Percentiles rank a stretch among this genome's conserved stretches.
Conservation (phyloP, 2,797 vertebrate species). For the Smutsia temminckii region DNA sequence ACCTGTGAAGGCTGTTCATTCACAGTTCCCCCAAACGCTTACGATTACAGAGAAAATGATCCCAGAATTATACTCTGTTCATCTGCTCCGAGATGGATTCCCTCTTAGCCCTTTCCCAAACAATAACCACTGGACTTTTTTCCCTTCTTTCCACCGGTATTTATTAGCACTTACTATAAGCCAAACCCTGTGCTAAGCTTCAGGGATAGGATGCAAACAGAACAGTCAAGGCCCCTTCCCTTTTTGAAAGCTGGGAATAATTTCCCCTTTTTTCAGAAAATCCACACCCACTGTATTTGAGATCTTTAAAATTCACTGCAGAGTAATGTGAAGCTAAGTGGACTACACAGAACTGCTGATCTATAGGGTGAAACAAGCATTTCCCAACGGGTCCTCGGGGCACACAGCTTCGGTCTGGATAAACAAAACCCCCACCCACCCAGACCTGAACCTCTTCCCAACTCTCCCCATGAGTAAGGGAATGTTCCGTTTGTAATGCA, state of each 20-base stretch:
- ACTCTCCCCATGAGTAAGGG: neutral
- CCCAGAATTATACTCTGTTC: neutral
- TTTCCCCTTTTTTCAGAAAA: constrained; percentile 22
- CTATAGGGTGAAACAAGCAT: neutral
- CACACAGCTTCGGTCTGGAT: neutral
- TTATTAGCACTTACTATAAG: neutral
- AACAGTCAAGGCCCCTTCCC: neutral
- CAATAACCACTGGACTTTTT: neutral
- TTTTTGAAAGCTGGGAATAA: constrained; percentile 14
- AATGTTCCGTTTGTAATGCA: neutral
- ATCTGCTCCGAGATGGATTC: constrained; percentile 18
- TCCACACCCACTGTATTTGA: neutral
- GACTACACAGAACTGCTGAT: neutral
- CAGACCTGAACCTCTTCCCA: fast-evolving
- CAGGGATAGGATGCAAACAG: neutral
- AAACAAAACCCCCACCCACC: neutral
- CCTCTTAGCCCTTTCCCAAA: neutral
- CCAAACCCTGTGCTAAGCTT: neutral
- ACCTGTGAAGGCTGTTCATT: neutral
- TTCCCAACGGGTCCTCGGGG: fast-evolving
- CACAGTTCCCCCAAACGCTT: neutral
- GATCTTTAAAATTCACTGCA: neutral
- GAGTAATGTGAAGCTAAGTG: neutral
- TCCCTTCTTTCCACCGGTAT: neutral
- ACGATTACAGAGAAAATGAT: constrained; percentile 4